Base-by-base conservation (phyloP, 2,113 vertebrate genomes). In the Meriones unguiculatus region DNA sequence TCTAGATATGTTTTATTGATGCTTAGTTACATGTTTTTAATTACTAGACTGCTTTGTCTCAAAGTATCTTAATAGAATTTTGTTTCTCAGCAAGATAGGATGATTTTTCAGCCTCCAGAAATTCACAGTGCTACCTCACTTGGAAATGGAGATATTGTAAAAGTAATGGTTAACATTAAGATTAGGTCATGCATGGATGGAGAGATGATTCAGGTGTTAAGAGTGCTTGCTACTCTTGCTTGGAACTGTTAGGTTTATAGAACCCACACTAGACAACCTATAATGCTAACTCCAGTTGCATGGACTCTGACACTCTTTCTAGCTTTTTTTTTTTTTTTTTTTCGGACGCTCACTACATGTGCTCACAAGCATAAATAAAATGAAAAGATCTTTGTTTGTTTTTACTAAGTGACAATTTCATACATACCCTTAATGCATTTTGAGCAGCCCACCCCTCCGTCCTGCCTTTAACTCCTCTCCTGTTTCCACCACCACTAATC, bases 11-110 rank as follows among this genome's bases (percentile, higher is more conserved):
- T 85, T 82, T 67, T 14, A 32, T 76, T 77, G 35, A 2, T 46
- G 50, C 41, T 90, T n/a, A 35, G 24, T 20, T 67, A 2, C 13
- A 65, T 50, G n/a, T 38, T 20, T 81, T 9, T 89, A n/a, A 89
- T 93, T 64, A 32, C 77, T 87, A 77, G 67, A 50, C 93, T 82
- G 24, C 22, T 92, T 92, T 88, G 18, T 92, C 50, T 90, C 12
- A 54, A 73, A n/a, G 28, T 15, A 50, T 9, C 59, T 1, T 50
- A 77, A 62, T 69, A 95, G n/a, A 65, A 81, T 25, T 73, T 5
- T 54, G 25, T 80, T 14, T 12, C 7, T 10, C 22, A 3, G 7
- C 84, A 95, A 90, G 80, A 35, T 54, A 59, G 32, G 38, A 75
- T 52, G n/a, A 87, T 67, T 35, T 90, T 70, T 25, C 62, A 70